Evolutionary conservation across 2,797 vertebrate species (phyloP), one percentile per base, ranked within the genome.

Genomic region (Gila robusta): DNA sequence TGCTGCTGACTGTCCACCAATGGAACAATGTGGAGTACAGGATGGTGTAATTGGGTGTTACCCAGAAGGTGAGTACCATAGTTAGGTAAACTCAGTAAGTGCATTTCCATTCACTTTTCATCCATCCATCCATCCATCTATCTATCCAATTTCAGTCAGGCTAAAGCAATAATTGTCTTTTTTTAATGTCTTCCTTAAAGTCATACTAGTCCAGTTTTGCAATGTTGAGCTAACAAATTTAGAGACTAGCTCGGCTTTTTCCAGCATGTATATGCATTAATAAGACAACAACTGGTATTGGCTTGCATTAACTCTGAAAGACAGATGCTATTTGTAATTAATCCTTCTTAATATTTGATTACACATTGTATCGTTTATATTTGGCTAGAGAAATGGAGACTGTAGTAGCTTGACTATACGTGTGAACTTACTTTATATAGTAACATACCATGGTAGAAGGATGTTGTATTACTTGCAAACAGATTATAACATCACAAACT

Each of bases 31-130:
- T 85, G 94, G 93, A 87, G 66, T 93, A 17, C 91, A 93, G 89
- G 87, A 91, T 0, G 94, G 94, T 85, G 87, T 94, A 3, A 93
- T 96, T 6, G 91, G 93, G 87, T 97, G 96, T 90, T 94, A 95
- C 73, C 95, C 96, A 37, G 91, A 92, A 0, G 90, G 96, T 96
- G 83, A 93, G 92, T 88, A 35, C 9, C 3, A 23, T 56, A 56
- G 8, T n/a, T 17, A 6, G 5, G 26, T 49, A 26, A 17, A 73
- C 16, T 49, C 44, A 19, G 41, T 26, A 72, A 59, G 1, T n/a
- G 10, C 4, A 1, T 23, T 23, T 56, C 3, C 54, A 56, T 56
- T 56, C 21, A 23, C 21, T 14, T 47, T 47, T 47, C 44, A 47
- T 14, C 44, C 44, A 44, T 44, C 11, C 44, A 35, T 35, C 35